These are phyloP conservation scores for Aleiodes leptofemur DNA, from an alignment of 2,888 invertebrate species.

Conservation along the genomic window DNA sequence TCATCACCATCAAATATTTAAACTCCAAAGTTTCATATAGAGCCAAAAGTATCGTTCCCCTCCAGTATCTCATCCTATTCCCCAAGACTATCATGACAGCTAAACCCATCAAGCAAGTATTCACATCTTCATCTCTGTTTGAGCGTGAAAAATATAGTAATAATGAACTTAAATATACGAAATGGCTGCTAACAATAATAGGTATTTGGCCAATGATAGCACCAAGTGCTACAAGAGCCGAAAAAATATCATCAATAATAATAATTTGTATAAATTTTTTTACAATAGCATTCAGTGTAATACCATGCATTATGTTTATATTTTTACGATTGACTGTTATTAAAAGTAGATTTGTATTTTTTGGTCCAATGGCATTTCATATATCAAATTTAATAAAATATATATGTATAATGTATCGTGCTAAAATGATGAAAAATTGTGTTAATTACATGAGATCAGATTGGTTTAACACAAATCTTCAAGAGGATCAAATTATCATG, in stretches of 20 bases:
- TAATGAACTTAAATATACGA: constrained; percentile 39
- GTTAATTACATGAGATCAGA: constrained; percentile 45
- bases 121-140: no score
- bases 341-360: constrained; percentile 15
- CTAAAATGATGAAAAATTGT: constrained; percentile 41
- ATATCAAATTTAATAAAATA: constrained; percentile 35
- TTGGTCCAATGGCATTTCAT: constrained; percentile 44
- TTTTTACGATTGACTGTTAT: constrained; percentile 40
- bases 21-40: no score
- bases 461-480: not conserved
- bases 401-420: constrained; percentile 28
- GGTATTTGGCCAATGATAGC: constrained; percentile 49
- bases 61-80: no score
- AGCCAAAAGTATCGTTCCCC: no score
- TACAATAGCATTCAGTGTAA: constrained; percentile 40
- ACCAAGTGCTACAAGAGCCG: constrained; percentile 12
- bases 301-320: constrained; percentile 45
- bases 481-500: not conserved
- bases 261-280: constrained; percentile 36
- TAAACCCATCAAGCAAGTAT: no score
- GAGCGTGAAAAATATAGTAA: no score
- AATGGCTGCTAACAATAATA: constrained; percentile 45
- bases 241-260: constrained; percentile 18
- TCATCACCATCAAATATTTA: no score
- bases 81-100: no score